phyloP scores from a whole-genome alignment of 1,140 invertebrate species.

The Ceratitis capitata region DNA sequence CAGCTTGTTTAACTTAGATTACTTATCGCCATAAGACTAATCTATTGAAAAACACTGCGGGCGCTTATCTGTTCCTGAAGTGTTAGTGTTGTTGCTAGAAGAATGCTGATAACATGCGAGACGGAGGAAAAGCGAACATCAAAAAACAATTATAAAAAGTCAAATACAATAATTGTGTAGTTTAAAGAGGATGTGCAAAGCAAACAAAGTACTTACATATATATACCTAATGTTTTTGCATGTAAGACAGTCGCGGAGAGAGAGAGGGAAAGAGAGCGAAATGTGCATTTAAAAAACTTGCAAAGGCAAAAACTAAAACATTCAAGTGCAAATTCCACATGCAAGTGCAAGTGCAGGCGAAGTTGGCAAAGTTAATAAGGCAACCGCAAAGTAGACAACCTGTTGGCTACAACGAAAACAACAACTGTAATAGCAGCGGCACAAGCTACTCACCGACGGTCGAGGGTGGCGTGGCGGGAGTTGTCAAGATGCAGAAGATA shows the following conservation, averaged over 20 bases:
- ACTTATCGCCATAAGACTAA: slow-evolving; percentile 12
- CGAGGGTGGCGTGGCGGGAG: neutral
- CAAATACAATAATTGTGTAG: neutral
- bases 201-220: no score
- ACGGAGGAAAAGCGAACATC: neutral
- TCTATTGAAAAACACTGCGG: neutral
- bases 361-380: neutral
- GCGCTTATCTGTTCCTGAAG: neutral
- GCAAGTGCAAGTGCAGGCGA: neutral
- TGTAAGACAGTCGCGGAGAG: no score
- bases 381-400: neutral
- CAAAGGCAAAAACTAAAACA: neutral
- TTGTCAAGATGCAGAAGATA: neutral
- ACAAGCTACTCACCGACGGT: no score
- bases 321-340: neutral
- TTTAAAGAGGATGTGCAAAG: neutral
- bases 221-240: no score
- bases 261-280: neutral
- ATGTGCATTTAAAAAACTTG: neutral
- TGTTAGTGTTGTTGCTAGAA: neutral
- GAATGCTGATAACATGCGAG: neutral
- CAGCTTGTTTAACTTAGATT: slow-evolving; percentile 7
- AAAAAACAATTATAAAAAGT: neutral
- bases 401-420: no score
- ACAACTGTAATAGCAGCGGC: no score